phyloP scores from a whole-genome alignment of 2,797 vertebrate genomes.

The Nasua narica region DNA sequence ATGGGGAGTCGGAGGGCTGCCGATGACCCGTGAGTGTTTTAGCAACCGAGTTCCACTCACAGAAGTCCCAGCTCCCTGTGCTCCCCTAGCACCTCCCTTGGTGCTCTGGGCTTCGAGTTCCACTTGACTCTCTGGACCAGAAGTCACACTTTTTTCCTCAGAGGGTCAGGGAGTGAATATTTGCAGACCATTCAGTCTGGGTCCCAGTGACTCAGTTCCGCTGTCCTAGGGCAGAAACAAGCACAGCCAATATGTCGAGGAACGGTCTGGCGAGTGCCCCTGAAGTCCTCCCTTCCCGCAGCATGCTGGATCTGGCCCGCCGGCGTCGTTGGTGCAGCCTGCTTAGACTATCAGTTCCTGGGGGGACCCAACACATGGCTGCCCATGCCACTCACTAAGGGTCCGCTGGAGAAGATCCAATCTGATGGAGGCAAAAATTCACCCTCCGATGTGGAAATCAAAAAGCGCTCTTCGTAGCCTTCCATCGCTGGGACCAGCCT shows the following conservation, averaged over 20 bases:
- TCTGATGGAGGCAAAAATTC: not conserved
- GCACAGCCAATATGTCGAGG: not conserved
- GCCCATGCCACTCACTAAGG: not conserved
- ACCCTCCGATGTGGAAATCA: not conserved
- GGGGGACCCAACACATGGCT: too few relatives aligned
- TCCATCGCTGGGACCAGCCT: not conserved
- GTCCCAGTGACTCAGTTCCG: not conserved
- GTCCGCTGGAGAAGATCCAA: too few relatives aligned
- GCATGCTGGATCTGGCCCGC: too few relatives aligned
- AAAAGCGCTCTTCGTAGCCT: not conserved
- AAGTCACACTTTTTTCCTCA: not conserved
- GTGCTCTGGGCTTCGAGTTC: not conserved
- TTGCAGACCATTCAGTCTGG: not conserved
- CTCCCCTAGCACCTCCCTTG: not conserved
- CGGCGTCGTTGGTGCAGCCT: not conserved
- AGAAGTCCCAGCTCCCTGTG: not conserved
- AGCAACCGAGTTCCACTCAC: rapidly evolving
- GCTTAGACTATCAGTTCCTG: not conserved
- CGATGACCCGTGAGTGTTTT: not conserved
- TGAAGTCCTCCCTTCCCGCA: not conserved
- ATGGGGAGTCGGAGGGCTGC: not conserved
- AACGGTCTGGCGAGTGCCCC: not conserved
- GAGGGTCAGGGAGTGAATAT: not conserved
- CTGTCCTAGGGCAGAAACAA: not conserved
- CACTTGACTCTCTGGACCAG: not conserved